Evolutionary conservation across 2,797 vertebrate genomes (phyloP).

Genomic region (Lycodopsis pacificus): DNA sequence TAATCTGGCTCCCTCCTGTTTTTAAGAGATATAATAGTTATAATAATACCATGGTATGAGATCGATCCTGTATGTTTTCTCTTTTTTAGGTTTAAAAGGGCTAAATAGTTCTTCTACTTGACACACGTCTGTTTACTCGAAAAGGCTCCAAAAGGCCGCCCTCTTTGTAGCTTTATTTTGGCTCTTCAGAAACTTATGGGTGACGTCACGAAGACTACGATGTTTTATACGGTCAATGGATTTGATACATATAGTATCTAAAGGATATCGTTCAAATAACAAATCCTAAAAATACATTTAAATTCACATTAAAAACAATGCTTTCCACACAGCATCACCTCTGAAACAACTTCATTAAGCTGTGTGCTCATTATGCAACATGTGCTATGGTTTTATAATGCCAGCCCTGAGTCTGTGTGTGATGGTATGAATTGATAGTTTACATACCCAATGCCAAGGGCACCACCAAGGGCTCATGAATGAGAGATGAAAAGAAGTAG

Average conservation of each 20-base stretch:
- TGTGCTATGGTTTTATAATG: slow-evolving; percentile 65
- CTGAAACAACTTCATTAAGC: slow-evolving; percentile 74
- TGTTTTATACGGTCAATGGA: not conserved
- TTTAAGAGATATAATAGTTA: no score
- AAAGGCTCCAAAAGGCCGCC: not conserved
- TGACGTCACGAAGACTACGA: not conserved
- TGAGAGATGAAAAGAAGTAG: slow-evolving; percentile 80
- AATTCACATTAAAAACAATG: slow-evolving; percentile 44
- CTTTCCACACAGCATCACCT: slow-evolving; percentile 48
- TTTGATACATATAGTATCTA: slow-evolving; percentile 14
- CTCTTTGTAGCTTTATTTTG: not conserved
- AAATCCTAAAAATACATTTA: slow-evolving; percentile 26
- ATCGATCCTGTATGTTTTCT: no score
- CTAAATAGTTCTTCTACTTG: no score
- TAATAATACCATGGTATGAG: no score
- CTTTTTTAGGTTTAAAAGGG: no score
- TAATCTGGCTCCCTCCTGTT: no score
- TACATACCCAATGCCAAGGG: slow-evolving; percentile 81
- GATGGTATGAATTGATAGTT: slow-evolving; percentile 77
- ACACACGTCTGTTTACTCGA: no score
- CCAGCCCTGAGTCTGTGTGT: slow-evolving; percentile 64
- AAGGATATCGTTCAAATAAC: slow-evolving; percentile 29
- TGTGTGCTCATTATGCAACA: slow-evolving; percentile 71
- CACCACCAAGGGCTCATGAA: slow-evolving; percentile 82
- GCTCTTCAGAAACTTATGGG: not conserved